Conservation (phyloP, 2,888 invertebrate species). For the Drosophila kuntzei region DNA sequence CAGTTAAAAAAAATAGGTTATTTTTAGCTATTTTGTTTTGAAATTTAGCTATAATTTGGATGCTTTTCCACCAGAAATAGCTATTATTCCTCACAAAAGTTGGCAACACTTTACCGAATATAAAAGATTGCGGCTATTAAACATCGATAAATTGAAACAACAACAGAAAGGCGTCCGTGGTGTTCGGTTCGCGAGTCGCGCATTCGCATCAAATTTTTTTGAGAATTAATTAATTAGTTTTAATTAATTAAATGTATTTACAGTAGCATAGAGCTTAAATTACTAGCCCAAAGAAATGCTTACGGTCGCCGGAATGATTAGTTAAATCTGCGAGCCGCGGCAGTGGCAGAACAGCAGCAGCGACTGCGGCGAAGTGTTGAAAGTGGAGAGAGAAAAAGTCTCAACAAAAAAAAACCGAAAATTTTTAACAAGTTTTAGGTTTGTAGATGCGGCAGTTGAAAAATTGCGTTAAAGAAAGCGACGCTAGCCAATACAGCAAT, state of each 20-base stretch:
- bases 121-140: slow-evolving; percentile 29
- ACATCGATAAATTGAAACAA: slow-evolving; percentile 46
- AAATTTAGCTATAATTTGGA: too few relatives aligned
- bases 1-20: too few relatives aligned
- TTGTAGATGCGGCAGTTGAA: slow-evolving; percentile 51
- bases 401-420: slow-evolving; percentile 53
- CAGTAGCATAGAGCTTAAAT: slow-evolving; percentile 18
- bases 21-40: too few relatives aligned
- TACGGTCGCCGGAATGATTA: slow-evolving; percentile 39
- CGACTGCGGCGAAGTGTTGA: slow-evolving; percentile 53
- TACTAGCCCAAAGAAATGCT: slow-evolving; percentile 22
- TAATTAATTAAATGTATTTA: slow-evolving; percentile 47
- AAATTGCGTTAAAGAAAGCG: slow-evolving; percentile 66
- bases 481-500: slow-evolving; percentile 36
- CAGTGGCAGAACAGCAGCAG: slow-evolving; percentile 38
- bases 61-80: too few relatives aligned
- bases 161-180: slow-evolving; percentile 65
- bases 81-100: too few relatives aligned
- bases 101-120: background rate
- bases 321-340: slow-evolving; percentile 40
- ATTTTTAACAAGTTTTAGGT: slow-evolving; percentile 66
- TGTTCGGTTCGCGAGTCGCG: slow-evolving; percentile 67
- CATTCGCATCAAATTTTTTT: slow-evolving; percentile 50
- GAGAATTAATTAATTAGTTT: slow-evolving; percentile 43
- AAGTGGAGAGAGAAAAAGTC: slow-evolving; percentile 65